These are phyloP conservation scores for Sclerurus mexicanus DNA, from an alignment of 2,113 vertebrate species.

Conservation along the genomic window DNA sequence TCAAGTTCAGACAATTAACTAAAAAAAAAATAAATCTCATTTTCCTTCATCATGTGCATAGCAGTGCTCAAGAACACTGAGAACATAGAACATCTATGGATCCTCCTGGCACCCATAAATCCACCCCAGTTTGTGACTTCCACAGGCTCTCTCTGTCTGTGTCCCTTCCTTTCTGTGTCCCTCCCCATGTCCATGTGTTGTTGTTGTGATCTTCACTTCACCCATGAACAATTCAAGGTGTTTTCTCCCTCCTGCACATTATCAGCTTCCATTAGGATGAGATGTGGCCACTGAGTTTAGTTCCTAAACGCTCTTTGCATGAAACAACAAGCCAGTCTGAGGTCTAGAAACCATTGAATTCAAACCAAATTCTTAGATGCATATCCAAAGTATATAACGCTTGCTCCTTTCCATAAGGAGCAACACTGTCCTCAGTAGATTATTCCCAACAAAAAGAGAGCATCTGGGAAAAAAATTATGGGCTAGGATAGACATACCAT, in stretches of 20 bases:
- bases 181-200: fast-evolving
- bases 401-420: background rate
- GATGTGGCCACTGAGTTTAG: background rate
- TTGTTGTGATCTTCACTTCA: background rate
- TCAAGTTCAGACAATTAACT: background rate
- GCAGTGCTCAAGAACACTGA: background rate
- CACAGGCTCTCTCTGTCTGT: background rate
- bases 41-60: background rate
- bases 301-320: background rate
- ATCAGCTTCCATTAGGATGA: background rate
- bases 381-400: background rate
- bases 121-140: background rate
- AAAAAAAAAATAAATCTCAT: background rate
- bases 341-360: background rate
- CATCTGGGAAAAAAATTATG: background rate
- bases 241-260: background rate
- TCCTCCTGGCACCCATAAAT: background rate
- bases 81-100: background rate
- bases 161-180: background rate
- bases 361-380: background rate
- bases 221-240: background rate
- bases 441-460: background rate
- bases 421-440: background rate
- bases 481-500: background rate
- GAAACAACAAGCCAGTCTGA: background rate